Conservation (phyloP, 2,113 vertebrate species). For the Sialia sialis region DNA sequence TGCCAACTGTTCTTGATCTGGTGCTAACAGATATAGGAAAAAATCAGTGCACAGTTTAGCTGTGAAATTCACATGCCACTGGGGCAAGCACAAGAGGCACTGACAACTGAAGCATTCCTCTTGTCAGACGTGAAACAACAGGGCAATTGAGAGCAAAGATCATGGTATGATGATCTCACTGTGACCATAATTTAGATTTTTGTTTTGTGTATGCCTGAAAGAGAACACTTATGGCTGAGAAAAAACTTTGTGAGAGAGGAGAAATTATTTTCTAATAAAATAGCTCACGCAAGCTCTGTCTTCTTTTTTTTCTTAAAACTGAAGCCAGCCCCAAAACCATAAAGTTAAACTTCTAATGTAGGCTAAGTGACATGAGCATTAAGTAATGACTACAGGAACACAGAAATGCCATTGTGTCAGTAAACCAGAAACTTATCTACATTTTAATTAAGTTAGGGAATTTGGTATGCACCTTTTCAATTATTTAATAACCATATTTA, state of each 20-base stretch:
- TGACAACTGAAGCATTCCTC: neutral
- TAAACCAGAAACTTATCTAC: neutral
- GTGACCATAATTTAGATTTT: conserved; percentile 6
- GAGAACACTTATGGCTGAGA: neutral
- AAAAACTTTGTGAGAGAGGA: neutral
- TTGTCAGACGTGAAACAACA: conserved; percentile 18
- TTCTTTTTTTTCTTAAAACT: neutral
- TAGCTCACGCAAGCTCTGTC: neutral
- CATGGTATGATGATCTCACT: conserved; percentile 39
- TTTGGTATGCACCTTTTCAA: neutral
- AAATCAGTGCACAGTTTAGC: neutral
- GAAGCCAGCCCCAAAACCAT: neutral
- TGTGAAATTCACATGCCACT: neutral
- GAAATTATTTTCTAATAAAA: neutral
- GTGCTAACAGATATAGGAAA: neutral
- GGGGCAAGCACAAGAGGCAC: neutral
- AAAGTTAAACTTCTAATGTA: neutral
- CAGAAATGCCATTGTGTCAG: neutral
- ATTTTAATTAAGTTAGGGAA: neutral
- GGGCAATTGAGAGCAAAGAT: conserved; percentile 42
- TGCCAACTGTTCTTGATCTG: neutral
- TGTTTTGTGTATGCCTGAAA: neutral
- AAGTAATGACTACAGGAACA: neutral
- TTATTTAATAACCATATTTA: neutral
- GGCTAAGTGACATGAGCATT: neutral